Conservation (phyloP, 2,888 invertebrate species). For the Matsumyia berberina region DNA sequence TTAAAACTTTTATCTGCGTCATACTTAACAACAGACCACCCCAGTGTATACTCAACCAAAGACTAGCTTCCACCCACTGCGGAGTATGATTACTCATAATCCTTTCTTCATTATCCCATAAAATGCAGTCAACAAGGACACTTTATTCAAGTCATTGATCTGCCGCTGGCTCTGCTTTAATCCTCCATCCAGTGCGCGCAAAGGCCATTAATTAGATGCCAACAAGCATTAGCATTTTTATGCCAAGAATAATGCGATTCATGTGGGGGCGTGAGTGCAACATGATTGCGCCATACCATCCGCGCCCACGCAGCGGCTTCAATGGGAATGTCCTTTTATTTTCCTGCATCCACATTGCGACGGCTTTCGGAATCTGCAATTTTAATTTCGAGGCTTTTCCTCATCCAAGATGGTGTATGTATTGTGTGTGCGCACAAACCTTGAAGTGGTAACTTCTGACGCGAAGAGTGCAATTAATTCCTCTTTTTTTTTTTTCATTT, state of each 20-base stretch:
- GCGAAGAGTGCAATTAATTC: slow-evolving; percentile 56
- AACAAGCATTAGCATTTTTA: slow-evolving; percentile 63
- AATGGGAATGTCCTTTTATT: slow-evolving; percentile 59
- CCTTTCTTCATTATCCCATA: slow-evolving; percentile 22
- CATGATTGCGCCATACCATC: slow-evolving; percentile 43
- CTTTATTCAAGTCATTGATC: slow-evolving; percentile 57
- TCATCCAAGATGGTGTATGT: slow-evolving; percentile 14
- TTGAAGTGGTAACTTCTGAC: slow-evolving; percentile 53
- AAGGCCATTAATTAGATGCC: slow-evolving; percentile 69
- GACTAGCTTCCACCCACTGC: neutral
- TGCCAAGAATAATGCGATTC: slow-evolving; percentile 66
- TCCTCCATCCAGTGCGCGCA: slow-evolving; percentile 23
- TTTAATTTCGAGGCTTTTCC: slow-evolving; percentile 60
- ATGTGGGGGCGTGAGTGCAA: slow-evolving; percentile 32
- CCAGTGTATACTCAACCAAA: too few species aligned
- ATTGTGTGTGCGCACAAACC: slow-evolving; percentile 30
- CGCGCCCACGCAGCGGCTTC: slow-evolving; percentile 36
- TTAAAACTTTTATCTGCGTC: neutral
- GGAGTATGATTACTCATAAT: slow-evolving; percentile 59
- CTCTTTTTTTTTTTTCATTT: slow-evolving; percentile 13
- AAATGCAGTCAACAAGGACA: slow-evolving; percentile 45
- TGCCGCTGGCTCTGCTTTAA: slow-evolving; percentile 15
- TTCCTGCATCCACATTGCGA: slow-evolving; percentile 3
- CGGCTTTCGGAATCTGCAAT: slow-evolving; percentile 64
- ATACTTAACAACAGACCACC: neutral